These are phyloP conservation scores for Cebus imitator DNA, from an alignment of 2,113 vertebrate species.

Conservation along the genomic window DNA sequence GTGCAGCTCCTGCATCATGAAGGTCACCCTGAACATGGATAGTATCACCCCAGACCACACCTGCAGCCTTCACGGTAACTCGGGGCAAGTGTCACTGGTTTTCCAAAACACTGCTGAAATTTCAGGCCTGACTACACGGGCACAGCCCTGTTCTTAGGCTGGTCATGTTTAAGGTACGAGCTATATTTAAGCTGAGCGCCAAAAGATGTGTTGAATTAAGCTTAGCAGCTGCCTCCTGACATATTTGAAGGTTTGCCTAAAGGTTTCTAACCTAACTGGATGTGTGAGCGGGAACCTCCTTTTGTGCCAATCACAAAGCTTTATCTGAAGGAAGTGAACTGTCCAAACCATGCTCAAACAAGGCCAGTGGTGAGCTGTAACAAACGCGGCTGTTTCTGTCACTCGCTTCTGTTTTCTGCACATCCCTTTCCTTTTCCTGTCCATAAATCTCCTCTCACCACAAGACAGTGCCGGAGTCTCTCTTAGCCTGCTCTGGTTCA, in stretches of 20 bases:
- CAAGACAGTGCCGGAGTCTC: no score
- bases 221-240: neutral
- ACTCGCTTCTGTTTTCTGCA: no score
- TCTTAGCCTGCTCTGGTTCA: no score
- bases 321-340: no score
- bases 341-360: no score
- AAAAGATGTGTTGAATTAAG: neutral
- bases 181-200: neutral
- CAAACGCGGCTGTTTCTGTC: no score
- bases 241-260: neutral
- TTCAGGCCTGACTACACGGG: neutral
- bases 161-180: neutral
- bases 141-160: accelerated
- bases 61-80: neutral
- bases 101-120: neutral
- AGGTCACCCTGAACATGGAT: neutral
- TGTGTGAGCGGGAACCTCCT: no score
- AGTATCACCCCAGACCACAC: accelerated
- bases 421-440: no score
- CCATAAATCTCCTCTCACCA: no score
- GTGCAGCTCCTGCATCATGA: accelerated
- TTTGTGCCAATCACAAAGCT: no score
- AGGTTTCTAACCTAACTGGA: neutral
- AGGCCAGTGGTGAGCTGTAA: no score
- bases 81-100: accelerated